phyloP scores from a whole-genome alignment of 2,797 vertebrate genomes.

The Champsocephalus esox region DNA sequence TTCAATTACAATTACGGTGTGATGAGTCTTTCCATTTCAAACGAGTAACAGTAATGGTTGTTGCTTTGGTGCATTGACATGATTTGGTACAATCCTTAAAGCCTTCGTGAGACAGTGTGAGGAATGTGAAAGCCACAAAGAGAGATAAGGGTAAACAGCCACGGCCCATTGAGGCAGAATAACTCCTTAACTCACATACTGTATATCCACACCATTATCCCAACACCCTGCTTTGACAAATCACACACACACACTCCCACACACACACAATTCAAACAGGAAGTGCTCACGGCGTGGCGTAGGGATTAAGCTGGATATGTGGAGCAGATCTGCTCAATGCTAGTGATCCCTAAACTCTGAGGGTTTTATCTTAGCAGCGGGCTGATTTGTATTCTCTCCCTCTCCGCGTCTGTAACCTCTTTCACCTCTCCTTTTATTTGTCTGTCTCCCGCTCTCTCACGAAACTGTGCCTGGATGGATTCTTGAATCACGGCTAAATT shows the following conservation, averaged over 20 bases:
- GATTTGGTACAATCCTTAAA: neutral
- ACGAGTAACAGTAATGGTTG: neutral
- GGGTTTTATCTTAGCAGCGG: constrained; percentile 56
- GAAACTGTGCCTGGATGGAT: constrained; percentile 15
- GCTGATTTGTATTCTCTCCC: constrained; percentile 58
- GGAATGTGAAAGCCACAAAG: neutral
- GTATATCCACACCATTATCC: constrained; percentile 27
- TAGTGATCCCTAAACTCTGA: constrained; percentile 64
- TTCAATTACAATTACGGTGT: neutral
- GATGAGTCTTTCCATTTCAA: neutral
- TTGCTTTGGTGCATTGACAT: neutral
- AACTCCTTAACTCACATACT: constrained; percentile 41
- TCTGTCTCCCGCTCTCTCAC: constrained; percentile 17
- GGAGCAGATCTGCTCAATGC: constrained; percentile 64
- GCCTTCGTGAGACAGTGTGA: neutral
- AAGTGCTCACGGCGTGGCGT: constrained; percentile 43
- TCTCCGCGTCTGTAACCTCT: constrained; percentile 32
- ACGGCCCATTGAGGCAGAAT: constrained; percentile 42
- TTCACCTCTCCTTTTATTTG: constrained; percentile 44
- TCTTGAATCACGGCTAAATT: constrained; percentile 18
- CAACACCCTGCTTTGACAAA: constrained; percentile 28
- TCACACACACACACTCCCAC: constrained; percentile 26
- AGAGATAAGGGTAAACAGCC: constrained; percentile 9
- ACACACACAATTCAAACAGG: constrained; percentile 35
- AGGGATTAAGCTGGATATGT: constrained; percentile 73